A percentile compares a stretch with the other conserved stretches of the same genome.
These are phyloP conservation scores for Channa striata DNA, from an alignment of 2,797 vertebrate genomes.

Conservation along the genomic window DNA sequence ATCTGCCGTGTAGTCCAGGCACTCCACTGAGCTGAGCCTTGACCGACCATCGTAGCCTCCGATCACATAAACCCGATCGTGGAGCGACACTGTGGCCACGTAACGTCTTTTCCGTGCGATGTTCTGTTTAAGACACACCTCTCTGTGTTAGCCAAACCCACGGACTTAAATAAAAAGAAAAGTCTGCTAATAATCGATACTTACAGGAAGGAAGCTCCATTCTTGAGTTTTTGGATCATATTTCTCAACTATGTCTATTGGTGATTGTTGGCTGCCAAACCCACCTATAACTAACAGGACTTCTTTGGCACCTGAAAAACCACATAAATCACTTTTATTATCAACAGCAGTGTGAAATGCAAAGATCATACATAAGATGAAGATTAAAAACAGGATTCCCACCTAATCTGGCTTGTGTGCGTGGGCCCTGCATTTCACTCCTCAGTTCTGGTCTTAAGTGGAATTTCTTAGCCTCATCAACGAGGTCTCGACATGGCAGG, in stretches of 20 bases:
- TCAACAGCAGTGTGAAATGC: slow-evolving; percentile 22
- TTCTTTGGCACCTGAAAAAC: slow-evolving; percentile 93
- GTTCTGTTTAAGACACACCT: slow-evolving; percentile 82
- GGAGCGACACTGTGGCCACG: slow-evolving; percentile 95
- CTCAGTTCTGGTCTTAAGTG: slow-evolving; percentile 96
- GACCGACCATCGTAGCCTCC: slow-evolving; percentile 97
- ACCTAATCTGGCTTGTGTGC: slow-evolving; percentile 94
- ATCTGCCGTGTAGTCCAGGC: slow-evolving; percentile 95
- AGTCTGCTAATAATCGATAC: slow-evolving; percentile 52
- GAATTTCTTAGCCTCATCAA: slow-evolving; percentile 99
- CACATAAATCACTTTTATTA: slow-evolving; percentile 11
- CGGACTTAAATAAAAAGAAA: background rate
- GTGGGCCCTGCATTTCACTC: slow-evolving; percentile 98
- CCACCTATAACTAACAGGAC: slow-evolving; percentile 97
- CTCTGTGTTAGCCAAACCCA: slow-evolving; percentile 12
- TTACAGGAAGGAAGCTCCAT: slow-evolving; percentile 97
- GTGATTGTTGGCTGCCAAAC: slow-evolving; percentile 98
- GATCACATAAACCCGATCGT: slow-evolving; percentile 96
- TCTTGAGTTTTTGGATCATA: slow-evolving; percentile 98
- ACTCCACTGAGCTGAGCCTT: slow-evolving; percentile 96
- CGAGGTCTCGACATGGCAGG: slow-evolving; percentile 96
- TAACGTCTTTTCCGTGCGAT: slow-evolving; percentile 96
- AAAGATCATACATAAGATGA: background rate
- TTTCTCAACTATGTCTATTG: slow-evolving; percentile 97
- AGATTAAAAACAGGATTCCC: slow-evolving; percentile 13